These are phyloP conservation scores for Nylanderia fulva DNA, from an alignment of 1,140 invertebrate species.

Conservation along the genomic window DNA sequence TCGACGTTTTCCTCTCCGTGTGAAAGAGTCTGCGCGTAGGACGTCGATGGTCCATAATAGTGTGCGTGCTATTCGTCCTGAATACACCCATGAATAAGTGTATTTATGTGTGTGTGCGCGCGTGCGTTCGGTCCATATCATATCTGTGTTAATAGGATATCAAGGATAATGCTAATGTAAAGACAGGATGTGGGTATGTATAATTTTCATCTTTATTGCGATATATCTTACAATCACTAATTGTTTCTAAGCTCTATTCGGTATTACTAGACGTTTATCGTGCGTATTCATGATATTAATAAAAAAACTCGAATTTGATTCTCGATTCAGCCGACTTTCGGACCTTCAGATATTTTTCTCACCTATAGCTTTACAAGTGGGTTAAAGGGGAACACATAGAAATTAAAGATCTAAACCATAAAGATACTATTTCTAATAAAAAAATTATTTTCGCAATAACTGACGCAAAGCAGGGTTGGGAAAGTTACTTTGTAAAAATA, in stretches of 20 bases:
- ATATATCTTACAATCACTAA: no score
- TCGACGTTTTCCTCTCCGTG: slow-evolving; percentile 32
- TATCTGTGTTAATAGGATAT: neutral
- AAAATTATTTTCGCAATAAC: no score
- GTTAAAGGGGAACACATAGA: no score
- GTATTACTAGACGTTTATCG: neutral
- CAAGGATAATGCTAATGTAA: neutral
- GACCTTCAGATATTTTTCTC: no score
- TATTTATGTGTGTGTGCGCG: no score
- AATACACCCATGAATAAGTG: neutral
- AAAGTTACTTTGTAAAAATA: no score
- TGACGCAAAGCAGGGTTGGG: no score
- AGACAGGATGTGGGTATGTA: neutral
- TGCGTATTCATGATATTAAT: neutral
- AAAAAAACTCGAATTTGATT: no score
- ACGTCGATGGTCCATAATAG: slow-evolving; percentile 21
- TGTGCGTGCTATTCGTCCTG: neutral
- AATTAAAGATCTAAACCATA: no score
- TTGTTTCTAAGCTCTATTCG: neutral
- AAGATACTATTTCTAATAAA: no score
- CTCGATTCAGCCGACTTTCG: no score
- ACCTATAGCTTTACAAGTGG: no score
- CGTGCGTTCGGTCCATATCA: neutral
- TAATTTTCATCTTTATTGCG: neutral
- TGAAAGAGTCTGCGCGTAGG: slow-evolving; percentile 22